phyloP scores from a whole-genome alignment of 2,797 vertebrate species.

The Varecia variegata region DNA sequence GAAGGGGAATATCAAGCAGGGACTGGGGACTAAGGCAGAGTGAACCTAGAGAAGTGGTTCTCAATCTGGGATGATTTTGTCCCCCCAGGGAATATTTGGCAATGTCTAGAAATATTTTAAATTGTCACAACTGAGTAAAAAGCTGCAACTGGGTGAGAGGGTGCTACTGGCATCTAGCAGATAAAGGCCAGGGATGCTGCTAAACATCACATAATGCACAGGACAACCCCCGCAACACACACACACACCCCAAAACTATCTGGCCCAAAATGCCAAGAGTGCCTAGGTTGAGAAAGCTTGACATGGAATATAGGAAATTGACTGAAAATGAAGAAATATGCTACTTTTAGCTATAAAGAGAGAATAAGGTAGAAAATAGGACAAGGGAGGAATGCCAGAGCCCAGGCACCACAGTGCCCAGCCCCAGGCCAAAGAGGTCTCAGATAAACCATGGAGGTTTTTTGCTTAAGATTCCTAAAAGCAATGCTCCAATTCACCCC shows the following conservation, averaged over 20 bases:
- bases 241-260: neutral
- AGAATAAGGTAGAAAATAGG: neutral
- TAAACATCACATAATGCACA: neutral
- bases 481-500: neutral
- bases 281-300: neutral
- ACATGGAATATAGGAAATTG: neutral
- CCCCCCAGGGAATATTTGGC: neutral
- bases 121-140: neutral
- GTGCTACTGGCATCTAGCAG: neutral
- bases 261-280: neutral
- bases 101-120: conserved; percentile 25
- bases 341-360: neutral
- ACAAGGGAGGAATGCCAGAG: neutral
- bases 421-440: neutral
- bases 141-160: neutral
- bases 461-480: conserved; percentile 1
- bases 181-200: neutral
- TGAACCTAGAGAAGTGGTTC: neutral
- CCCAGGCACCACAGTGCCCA: neutral
- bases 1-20: neutral
- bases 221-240: neutral
- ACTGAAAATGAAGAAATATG: neutral
- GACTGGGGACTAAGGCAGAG: neutral
- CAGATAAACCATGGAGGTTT: neutral
- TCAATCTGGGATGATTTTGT: neutral